Evolutionary conservation across 2,888 invertebrate genomes (phyloP), one percentile per base, ranked within the genome.

Genomic region (Leptinotarsa tumamoca): DNA sequence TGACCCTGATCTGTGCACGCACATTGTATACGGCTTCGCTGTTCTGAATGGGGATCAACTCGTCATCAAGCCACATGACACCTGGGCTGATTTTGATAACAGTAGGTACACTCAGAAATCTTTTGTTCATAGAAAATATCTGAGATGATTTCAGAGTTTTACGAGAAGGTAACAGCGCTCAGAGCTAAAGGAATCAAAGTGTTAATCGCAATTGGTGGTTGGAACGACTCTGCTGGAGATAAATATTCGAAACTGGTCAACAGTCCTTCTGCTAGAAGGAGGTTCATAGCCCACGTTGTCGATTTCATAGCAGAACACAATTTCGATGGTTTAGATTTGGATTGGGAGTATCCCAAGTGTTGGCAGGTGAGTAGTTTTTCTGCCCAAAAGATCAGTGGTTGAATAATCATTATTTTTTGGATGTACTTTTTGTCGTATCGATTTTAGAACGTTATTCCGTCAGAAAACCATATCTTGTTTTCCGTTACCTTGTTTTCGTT

Each of bases 331-430:
- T 89, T 98, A 56, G 97, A 98, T 87, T 90, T 98, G 49, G 97
- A 97, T 86, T 98, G 97, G 97, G 97, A 98, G 85, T 98, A 96
- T 87, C 97, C 97, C 0, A 95, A 94, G 79, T 97, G 96, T 85
- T 96, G 96, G 96, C 96, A 96, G 90, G 93, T 93, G 76, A 71
- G 71, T 76, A 43, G 23, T 18, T 58, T 58, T 23, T 58, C 0
- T 17, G 18, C 14, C 23, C 23, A 52, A 50, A 23, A 2, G 43
- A 43, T 33, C 7, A 7, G 7, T 33, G 33, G 2, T 33, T 33
- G 33, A 33, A 33, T 33, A 33, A 33, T 33, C 7, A 33, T 7
- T 33, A 33, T 7, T 33, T 33, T 33, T 33, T 33, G 33, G 33
- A 33, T 33, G 33, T 33, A 33, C 7, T 33, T 33, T 33, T 33